Evolutionary conservation across 1,140 invertebrate genomes (phyloP), one percentile per base, ranked within the genome.

Genomic region (Hirudo medicinalis): DNA sequence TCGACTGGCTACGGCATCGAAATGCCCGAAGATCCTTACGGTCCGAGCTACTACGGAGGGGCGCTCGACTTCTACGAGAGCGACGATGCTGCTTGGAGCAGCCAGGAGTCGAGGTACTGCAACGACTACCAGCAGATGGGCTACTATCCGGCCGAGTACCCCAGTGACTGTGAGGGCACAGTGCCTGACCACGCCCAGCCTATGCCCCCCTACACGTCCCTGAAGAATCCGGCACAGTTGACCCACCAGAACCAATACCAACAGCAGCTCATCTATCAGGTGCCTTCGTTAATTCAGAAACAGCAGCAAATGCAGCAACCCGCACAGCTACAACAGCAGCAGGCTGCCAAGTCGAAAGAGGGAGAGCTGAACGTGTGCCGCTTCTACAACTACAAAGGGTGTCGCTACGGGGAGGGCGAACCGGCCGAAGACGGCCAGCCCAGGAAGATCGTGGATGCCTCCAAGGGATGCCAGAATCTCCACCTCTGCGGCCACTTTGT

Each of bases 61-160:
- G 43, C 43, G 43, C 43, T 49, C 43, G 43, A 49, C 9, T 49
- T 49, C 15, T 49, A 49, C 43, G 43, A 49, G 15, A 49, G 43
- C 43, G 43, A 49, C 11, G 43, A 49, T 17, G 43, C 43, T 17
- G 43, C 43, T 17, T 49, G 43, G 43, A 49, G 43, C 15, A 49
- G 43, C 13, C 43, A 49, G 43, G 43, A 49, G 15, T 49, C 43
- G 0, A 49, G 43, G 43, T 49, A 49, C 43, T 49, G 43, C 43
- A 49, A 49, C 43, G 43, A 49, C 43, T 49, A 49, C 66, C 20
- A 32, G 20, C 69, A 73, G 20, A 29, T 36, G 69, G 54, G 71
- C 57, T 43, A 60, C 29, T 53, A 73, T n/a, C 15, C 25, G 36
- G 11, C 57, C 57, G 22, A 71, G 20, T 19, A 49, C 57, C 57